These are phyloP conservation scores for Teleogryllus occipitalis DNA, from an alignment of 1,140 invertebrate species.

Conservation along the genomic window DNA sequence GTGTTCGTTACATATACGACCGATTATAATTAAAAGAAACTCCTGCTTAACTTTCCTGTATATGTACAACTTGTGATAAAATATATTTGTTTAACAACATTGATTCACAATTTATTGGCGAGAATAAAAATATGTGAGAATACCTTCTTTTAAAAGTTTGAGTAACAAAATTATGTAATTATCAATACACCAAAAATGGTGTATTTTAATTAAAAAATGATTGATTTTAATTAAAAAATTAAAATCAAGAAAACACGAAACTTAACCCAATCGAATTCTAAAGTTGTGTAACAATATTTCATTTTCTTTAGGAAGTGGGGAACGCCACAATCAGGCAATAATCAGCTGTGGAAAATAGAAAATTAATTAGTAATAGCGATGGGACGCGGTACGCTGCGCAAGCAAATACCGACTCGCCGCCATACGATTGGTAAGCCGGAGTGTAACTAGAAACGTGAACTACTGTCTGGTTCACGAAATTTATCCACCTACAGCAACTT, in stretches of 20 bases:
- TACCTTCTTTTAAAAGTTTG: not conserved
- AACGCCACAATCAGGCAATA: not conserved
- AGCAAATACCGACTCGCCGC: not conserved
- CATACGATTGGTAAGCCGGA: too few relatives aligned
- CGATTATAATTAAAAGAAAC: not conserved
- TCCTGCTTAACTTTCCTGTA: too few relatives aligned
- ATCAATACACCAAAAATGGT: not conserved
- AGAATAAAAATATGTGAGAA: not conserved
- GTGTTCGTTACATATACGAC: not conserved
- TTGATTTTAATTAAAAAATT: not conserved
- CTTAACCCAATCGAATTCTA: not conserved
- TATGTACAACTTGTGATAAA: too few relatives aligned
- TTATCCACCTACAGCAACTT: not conserved
- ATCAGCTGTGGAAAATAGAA: not conserved
- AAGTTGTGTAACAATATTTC: not conserved
- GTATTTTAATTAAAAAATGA: not conserved
- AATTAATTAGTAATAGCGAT: not conserved
- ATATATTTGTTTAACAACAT: too few relatives aligned
- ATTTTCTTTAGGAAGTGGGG: not conserved
- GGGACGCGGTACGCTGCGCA: not conserved
- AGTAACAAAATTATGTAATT: not conserved
- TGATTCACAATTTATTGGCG: too few relatives aligned
- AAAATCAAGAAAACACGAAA: not conserved
- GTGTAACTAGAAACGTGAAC: not conserved
- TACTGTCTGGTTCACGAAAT: not conserved